These are phyloP conservation scores for Uropsilus gracilis DNA, from an alignment of 2,113 vertebrate species.

Conservation along the genomic window DNA sequence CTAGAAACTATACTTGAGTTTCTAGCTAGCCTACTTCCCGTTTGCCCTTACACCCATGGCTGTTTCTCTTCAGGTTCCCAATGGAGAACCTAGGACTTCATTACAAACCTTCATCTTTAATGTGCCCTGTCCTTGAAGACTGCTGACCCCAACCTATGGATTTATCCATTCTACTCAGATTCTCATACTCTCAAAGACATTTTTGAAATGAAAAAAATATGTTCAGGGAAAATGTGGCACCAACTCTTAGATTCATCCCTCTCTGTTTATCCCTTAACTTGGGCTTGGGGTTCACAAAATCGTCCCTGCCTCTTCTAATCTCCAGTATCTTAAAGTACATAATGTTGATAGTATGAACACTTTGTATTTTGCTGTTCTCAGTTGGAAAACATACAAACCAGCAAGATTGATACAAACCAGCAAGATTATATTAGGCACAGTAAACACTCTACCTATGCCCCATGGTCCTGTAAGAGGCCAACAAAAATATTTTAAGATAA, in stretches of 20 bases:
- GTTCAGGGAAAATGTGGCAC: neutral
- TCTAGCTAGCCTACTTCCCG: neutral
- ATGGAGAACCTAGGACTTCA: neutral
- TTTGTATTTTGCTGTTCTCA: neutral
- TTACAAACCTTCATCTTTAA: neutral
- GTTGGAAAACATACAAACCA: neutral
- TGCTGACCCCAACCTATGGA: neutral
- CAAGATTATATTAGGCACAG: neutral
- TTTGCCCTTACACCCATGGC: neutral
- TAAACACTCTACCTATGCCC: neutral
- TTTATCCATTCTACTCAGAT: neutral
- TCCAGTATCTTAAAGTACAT: neutral
- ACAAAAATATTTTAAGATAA: neutral
- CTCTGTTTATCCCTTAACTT: neutral
- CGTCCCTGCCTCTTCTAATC: neutral
- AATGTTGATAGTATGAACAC: neutral
- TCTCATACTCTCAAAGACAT: neutral
- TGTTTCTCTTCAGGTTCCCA: neutral
- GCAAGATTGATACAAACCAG: neutral
- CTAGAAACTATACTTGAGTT: neutral
- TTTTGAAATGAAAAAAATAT: neutral
- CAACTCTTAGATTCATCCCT: neutral
- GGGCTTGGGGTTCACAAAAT: neutral
- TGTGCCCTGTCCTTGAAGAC: neutral
- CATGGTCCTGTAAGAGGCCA: neutral